Evolutionary conservation across 2,888 invertebrate species (phyloP).

Genomic region (Phoenoteleia sp.): DNA sequence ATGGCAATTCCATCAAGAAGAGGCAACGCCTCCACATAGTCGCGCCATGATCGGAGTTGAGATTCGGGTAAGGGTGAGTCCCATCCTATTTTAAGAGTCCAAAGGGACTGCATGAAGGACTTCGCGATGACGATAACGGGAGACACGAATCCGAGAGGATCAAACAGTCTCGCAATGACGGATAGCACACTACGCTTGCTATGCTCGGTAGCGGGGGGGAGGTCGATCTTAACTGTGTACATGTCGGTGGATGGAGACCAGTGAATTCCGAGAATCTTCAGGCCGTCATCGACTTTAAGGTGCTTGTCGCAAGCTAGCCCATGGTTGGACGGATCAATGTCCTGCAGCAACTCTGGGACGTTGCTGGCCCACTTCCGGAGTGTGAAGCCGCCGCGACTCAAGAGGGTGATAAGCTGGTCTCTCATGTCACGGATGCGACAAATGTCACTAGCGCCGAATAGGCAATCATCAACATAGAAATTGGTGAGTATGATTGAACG

Average conservation of each 20-base stretch:
- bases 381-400: not conserved
- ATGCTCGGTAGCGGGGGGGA: not conserved
- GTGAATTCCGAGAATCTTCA: not conserved
- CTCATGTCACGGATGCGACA: too few species aligned
- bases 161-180: not conserved
- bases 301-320: not conserved
- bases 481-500: not conserved
- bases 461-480: not conserved
- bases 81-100: not conserved
- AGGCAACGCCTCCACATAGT: too few species aligned
- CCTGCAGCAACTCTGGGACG: not conserved
- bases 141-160: not conserved
- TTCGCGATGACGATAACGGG: not conserved
- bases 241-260: not conserved
- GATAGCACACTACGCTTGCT: not conserved
- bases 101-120: not conserved
- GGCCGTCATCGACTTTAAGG: not conserved
- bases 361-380: slow-evolving; percentile 4
- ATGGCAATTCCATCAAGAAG: not conserved
- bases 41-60: too few species aligned
- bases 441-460: too few species aligned
- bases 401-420: not conserved
- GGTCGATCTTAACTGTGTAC: not conserved
- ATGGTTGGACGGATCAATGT: not conserved
- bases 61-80: not conserved